Evolutionary conservation across 2,113 vertebrate genomes (phyloP).

Genomic region (Variabilichromis moorii): DNA sequence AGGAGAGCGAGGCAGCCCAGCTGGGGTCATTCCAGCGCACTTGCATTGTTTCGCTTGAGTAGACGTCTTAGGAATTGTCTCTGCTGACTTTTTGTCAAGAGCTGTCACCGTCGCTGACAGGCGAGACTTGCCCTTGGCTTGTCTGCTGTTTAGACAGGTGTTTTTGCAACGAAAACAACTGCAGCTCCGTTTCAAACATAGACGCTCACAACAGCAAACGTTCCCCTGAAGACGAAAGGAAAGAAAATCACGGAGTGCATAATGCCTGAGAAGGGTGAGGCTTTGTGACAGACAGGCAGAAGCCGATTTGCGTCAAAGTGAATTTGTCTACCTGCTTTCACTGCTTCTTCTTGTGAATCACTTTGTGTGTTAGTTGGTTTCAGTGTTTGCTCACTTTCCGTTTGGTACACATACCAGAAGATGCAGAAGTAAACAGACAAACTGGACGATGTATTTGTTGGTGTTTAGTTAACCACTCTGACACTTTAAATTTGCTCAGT

Average conservation of each 20-base stretch:
- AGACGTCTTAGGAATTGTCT: conserved; percentile 54
- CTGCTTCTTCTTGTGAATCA: conserved; percentile 12
- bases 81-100: conserved; percentile 55
- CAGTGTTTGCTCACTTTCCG: conserved; percentile 15
- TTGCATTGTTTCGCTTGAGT: conserved; percentile 60
- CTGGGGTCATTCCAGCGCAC: conserved; percentile 51
- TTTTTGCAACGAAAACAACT: conserved; percentile 72
- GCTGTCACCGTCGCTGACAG: conserved; percentile 68
- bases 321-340: conserved; percentile 45
- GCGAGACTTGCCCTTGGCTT: conserved; percentile 65
- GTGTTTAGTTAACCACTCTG: conserved; percentile 8
- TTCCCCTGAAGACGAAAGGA: conserved; percentile 39
- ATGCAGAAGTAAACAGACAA: conserved; percentile 17
- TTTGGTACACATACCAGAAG: not conserved
- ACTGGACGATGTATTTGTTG: not conserved
- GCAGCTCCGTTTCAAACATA: conserved; percentile 52
- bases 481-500: conserved; percentile 14
- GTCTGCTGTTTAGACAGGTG: conserved; percentile 78
- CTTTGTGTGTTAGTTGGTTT: conserved; percentile 16
- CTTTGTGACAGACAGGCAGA: conserved; percentile 48
- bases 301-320: conserved; percentile 39
- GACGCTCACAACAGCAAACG: conserved; percentile 25
- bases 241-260: conserved; percentile 51
- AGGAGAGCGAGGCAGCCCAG: conserved; percentile 14
- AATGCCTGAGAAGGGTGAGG: conserved; percentile 35